Base-by-base conservation (phyloP, 2,113 vertebrate species). In the Corythaixoides concolor region DNA sequence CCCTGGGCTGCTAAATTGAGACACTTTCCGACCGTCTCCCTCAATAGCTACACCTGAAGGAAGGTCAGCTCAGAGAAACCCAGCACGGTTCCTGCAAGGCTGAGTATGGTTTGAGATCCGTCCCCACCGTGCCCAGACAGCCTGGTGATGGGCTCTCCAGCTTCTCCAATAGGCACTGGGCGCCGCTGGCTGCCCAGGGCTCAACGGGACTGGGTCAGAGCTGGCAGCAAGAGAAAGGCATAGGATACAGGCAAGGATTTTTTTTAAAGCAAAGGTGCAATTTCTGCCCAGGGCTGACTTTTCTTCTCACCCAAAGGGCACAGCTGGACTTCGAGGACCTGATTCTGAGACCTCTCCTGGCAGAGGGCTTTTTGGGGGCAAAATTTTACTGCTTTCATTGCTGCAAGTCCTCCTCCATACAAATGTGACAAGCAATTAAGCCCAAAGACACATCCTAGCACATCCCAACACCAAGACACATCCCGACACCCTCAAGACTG, bases 241-340 rank as follows among this genome's bases (percentile, higher is more conserved):
- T 2, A 19, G 43, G 43, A 37, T 15, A 58, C 0, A 0, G 19
- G 52, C 33, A 53, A 13, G 23, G 75, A 9, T 33, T 35, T 37
- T 22, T 43, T 20, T 79, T 10, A 20, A 45, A 82, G 45, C 52
- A n/a, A 41, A 88, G 50, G 20, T 45, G 20, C 11, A 28, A 15
- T n/a, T 50, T 63, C 49, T 45, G 20, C 63, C 6, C 0, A 0
- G 15, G 13, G 18, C 15, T 43, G 43, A 20, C 66, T 66, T 12
- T n/a, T 35, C 32, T 32, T 18, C 43, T 52, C 45, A 39, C 45
- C 27, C 64, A 59, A 35, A 58, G 52, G 12, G 18, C 10, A 21
- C 26, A 21, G n/a, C 8, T 1, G 1, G 80, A 12, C 53, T 35
- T 12, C 0, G 3, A 14, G 6, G 5, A 59, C 28, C 26, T 21